These are phyloP conservation scores for Chelmon rostratus DNA, from an alignment of 2,797 vertebrate species.

Conservation along the genomic window DNA sequence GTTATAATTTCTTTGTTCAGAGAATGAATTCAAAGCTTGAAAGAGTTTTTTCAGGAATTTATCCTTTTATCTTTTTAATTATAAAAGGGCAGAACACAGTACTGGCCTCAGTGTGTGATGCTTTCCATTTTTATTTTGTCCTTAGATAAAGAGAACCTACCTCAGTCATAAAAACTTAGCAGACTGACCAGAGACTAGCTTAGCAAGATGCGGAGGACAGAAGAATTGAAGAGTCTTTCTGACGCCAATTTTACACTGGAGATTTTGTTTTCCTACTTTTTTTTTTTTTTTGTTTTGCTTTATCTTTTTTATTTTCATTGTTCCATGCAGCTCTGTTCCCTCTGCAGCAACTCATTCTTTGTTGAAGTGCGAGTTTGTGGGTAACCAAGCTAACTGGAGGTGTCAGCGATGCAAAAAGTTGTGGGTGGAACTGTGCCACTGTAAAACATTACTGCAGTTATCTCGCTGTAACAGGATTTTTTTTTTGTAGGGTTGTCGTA, in stretches of 20 bases:
- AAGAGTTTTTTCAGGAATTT: constrained; percentile 71
- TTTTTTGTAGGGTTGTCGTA: constrained; percentile 22
- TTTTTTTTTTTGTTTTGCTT: constrained; percentile 43
- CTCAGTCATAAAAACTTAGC: constrained; percentile 86
- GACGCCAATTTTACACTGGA: constrained; percentile 83
- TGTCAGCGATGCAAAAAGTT: constrained; percentile 30
- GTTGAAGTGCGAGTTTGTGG: constrained; percentile 14
- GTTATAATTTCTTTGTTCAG: constrained; percentile 65
- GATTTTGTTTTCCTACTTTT: constrained; percentile 68
- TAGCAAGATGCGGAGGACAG: constrained; percentile 55
- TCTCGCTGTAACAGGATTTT: constrained; percentile 41
- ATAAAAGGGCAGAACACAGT: constrained; percentile 69
- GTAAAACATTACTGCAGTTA: constrained; percentile 32
- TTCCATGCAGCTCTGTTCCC: constrained; percentile 60
- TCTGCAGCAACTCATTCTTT: constrained; percentile 41
- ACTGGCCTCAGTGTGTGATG: constrained; percentile 69
- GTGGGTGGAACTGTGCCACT: constrained; percentile 18
- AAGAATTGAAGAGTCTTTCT: constrained; percentile 68
- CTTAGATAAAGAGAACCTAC: constrained; percentile 87
- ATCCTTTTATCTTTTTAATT: constrained; percentile 63
- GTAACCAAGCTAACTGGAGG: constrained; percentile 41
- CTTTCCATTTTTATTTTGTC: constrained; percentile 79
- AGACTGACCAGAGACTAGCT: constrained; percentile 84
- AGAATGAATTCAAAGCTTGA: constrained; percentile 72
- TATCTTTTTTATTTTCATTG: constrained; percentile 47